A percentile compares a stretch with the other conserved stretches of the same genome.
These are phyloP conservation scores for Pachyseris speciosa DNA, from an alignment of 64 coral and sea anemone species.

Conservation along the genomic window DNA sequence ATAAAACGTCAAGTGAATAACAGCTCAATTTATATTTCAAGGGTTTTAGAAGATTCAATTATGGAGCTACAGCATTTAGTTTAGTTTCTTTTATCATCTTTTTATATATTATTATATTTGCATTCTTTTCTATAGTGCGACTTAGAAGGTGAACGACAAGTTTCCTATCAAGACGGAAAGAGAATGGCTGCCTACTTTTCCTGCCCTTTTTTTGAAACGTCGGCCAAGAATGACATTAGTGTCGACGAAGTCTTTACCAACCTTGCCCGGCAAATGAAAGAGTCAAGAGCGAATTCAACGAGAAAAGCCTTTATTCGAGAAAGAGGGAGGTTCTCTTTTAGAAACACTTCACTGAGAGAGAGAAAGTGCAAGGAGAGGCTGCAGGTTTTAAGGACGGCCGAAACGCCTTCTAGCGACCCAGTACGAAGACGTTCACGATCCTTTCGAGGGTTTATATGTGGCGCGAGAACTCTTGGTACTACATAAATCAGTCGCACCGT, in stretches of 20 bases:
- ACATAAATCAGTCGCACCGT: too few relatives aligned
- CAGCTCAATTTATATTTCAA: too few relatives aligned
- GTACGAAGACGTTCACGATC: constrained; percentile 1
- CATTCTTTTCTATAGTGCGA: constrained; percentile 61
- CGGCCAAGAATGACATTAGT: constrained; percentile 84
- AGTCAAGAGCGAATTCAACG: constrained; percentile 15
- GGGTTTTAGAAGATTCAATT: too few relatives aligned
- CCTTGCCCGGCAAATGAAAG: constrained; percentile 68
- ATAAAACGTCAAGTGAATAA: too few relatives aligned
- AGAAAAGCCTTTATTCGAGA: constrained; percentile 70
- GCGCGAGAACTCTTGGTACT: constrained; percentile 37
- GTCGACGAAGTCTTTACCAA: constrained; percentile 78
- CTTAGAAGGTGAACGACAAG: constrained; percentile 65
- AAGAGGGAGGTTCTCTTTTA: constrained; percentile 66
- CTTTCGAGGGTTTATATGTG: constrained; percentile 81
- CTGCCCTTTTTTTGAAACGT: constrained; percentile 85
- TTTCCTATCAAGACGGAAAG: constrained; percentile 82
- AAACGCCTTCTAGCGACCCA: background rate
- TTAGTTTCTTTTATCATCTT: too few relatives aligned
- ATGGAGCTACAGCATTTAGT: too few relatives aligned
- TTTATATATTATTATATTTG: too few relatives aligned
- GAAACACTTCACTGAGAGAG: constrained; percentile 71
- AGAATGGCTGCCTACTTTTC: constrained; percentile 68
- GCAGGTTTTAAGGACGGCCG: constrained; percentile 55
- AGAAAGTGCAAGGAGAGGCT: constrained; percentile 84